A percentile compares a stretch with the other conserved stretches of the same genome.
Conservation (phyloP, 2,113 vertebrate species). For the Aphyosemion australe region DNA sequence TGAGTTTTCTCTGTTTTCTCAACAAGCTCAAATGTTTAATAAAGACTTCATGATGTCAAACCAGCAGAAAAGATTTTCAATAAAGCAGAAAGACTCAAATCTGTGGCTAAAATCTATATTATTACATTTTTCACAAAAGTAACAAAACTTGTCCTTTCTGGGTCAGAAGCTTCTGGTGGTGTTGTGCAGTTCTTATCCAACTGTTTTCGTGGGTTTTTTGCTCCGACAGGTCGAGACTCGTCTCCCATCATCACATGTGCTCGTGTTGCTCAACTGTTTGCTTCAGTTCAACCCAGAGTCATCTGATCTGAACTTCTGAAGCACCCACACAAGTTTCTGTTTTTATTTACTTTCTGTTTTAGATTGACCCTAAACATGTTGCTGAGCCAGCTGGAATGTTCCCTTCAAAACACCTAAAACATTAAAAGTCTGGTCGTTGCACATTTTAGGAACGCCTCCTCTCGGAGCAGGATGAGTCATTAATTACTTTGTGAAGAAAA, state of each 20-base stretch:
- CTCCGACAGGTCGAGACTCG: slow-evolving; percentile 11
- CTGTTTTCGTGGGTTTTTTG: background rate
- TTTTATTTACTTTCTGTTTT: background rate
- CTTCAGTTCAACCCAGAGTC: background rate
- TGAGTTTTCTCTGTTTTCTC: background rate
- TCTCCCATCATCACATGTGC: background rate
- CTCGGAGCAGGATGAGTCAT: background rate
- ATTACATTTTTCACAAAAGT: too few species aligned
- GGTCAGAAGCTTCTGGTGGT: too few species aligned
- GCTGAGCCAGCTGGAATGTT: background rate
- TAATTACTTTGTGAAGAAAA: background rate
- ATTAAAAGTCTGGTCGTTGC: background rate
- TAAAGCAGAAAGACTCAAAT: too few species aligned
- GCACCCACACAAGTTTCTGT: background rate
- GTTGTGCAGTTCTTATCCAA: background rate
- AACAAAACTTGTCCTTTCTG: too few species aligned
- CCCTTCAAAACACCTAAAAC: background rate
- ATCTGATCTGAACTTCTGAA: too few species aligned
- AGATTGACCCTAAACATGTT: too few species aligned
- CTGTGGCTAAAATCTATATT: too few species aligned
- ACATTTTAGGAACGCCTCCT: too few species aligned
- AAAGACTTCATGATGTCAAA: too few species aligned
- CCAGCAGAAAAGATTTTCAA: too few species aligned
- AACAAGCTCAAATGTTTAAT: background rate
- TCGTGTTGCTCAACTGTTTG: slow-evolving; percentile 8